Conservation (phyloP, 2,797 vertebrate genomes). For the Remorina albescens region DNA sequence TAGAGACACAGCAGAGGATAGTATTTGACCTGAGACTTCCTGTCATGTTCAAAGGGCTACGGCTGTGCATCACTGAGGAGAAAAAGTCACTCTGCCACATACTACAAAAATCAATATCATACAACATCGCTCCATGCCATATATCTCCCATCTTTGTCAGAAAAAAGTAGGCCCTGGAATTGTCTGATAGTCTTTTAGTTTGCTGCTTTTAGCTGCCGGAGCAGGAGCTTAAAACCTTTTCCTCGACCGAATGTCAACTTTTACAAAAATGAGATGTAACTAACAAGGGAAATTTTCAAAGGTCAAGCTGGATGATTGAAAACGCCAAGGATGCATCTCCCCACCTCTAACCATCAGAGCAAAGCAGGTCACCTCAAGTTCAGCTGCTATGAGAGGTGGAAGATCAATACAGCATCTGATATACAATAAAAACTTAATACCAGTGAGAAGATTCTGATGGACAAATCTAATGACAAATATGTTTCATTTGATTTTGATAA, state of each 20-base stretch:
- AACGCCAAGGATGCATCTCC: conserved; percentile 84
- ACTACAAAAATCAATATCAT: conserved; percentile 86
- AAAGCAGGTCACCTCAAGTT: conserved; percentile 93
- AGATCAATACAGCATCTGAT: conserved; percentile 94
- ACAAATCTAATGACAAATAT: conserved; percentile 91
- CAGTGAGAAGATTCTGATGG: conserved; percentile 90
- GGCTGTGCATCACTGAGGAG: conserved; percentile 86
- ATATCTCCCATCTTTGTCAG: conserved; percentile 53
- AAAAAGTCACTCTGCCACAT: conserved; percentile 82
- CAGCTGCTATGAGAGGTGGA: conserved; percentile 87
- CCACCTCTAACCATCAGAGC: conserved; percentile 82
- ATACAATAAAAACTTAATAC: conserved; percentile 92
- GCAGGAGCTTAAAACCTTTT: neutral
- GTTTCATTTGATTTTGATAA: conserved; percentile 94
- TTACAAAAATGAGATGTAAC: conserved; percentile 10
- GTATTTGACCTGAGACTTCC: conserved; percentile 84
- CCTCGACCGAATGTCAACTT: neutral
- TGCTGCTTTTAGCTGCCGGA: neutral
- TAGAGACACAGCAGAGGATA: conserved; percentile 83
- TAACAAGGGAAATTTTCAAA: conserved; percentile 63
- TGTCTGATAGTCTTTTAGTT: conserved; percentile 18
- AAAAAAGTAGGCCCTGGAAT: conserved; percentile 39
- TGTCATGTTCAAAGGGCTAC: conserved; percentile 82
- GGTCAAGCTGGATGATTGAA: conserved; percentile 83
- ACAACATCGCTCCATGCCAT: conserved; percentile 45